phyloP scores from a whole-genome alignment of 2,797 vertebrate genomes.

The Cirrhinus molitorella region DNA sequence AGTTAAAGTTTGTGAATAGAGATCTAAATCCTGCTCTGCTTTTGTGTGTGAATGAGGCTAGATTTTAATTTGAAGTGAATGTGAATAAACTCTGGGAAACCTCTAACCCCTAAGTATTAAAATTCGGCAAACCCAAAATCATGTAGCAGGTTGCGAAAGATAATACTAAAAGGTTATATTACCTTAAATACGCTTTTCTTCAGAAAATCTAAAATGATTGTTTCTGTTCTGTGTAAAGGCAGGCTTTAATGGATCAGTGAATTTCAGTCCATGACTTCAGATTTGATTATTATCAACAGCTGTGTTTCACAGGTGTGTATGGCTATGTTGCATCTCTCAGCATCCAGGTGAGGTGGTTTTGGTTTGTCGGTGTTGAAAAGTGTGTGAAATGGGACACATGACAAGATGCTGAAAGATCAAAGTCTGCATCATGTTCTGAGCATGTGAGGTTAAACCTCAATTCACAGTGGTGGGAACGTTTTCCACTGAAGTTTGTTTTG shows the following conservation, averaged over 20 bases:
- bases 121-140: not conserved
- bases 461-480: not conserved
- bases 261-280: constrained; percentile 7
- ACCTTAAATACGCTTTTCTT: too few relatives aligned
- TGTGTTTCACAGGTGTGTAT: constrained; percentile 24
- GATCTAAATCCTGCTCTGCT: constrained; percentile 38
- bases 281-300: constrained; percentile 25
- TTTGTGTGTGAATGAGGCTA: constrained; percentile 35
- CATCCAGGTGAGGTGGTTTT: constrained; percentile 17
- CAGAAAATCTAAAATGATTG: not conserved
- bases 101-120: not conserved
- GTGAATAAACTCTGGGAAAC: not conserved
- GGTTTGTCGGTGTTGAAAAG: constrained; percentile 12
- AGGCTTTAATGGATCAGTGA: constrained; percentile 10
- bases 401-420: constrained; percentile 53
- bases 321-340: constrained; percentile 27
- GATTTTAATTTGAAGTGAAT: constrained; percentile 19
- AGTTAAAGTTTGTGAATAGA: constrained; percentile 58
- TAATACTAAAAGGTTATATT: not conserved
- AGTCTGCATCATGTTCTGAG: constrained; percentile 32
- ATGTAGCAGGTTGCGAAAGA: not conserved
- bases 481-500: not conserved
- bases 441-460: constrained; percentile 12
- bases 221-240: not conserved
- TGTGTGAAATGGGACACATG: constrained; percentile 19